Evolutionary conservation across 2,888 invertebrate genomes (phyloP).

Genomic region (Amorpha juglandis): DNA sequence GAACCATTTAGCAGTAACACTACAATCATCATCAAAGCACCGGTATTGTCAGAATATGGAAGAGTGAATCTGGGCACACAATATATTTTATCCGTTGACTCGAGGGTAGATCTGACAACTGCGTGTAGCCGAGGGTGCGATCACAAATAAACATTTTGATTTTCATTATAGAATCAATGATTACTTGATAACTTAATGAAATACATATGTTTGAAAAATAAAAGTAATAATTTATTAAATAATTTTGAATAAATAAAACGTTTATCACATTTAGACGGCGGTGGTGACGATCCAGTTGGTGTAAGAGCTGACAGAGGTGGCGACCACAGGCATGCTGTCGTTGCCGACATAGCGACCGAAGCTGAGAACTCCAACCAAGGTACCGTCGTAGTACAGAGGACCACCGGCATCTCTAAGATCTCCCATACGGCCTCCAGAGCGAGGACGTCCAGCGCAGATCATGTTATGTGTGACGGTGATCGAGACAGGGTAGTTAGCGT

Average conservation of each 20-base stretch:
- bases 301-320: slow-evolving; percentile 55
- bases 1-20: too few species aligned
- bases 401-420: slow-evolving; percentile 42
- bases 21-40: too few species aligned
- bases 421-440: slow-evolving; percentile 32
- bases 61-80: too few species aligned
- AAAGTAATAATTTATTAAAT: slow-evolving; percentile 12
- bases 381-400: slow-evolving; percentile 36
- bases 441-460: slow-evolving; percentile 59
- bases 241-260: slow-evolving; percentile 1
- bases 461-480: slow-evolving; percentile 59
- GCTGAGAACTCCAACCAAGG: slow-evolving; percentile 35
- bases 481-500: neutral
- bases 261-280: slow-evolving; percentile 28
- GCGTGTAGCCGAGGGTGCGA: too few species aligned
- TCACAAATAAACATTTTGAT: too few species aligned
- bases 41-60: too few species aligned
- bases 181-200: neutral
- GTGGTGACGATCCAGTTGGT: slow-evolving; percentile 43
- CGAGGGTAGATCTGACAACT: too few species aligned
- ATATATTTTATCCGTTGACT: too few species aligned
- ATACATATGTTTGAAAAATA: neutral
- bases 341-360: slow-evolving; percentile 34
- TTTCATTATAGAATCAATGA: too few species aligned
- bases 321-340: slow-evolving; percentile 64